These are phyloP conservation scores for Polydrusus pterygomalis DNA, from an alignment of 2,888 invertebrate species.

Conservation along the genomic window DNA sequence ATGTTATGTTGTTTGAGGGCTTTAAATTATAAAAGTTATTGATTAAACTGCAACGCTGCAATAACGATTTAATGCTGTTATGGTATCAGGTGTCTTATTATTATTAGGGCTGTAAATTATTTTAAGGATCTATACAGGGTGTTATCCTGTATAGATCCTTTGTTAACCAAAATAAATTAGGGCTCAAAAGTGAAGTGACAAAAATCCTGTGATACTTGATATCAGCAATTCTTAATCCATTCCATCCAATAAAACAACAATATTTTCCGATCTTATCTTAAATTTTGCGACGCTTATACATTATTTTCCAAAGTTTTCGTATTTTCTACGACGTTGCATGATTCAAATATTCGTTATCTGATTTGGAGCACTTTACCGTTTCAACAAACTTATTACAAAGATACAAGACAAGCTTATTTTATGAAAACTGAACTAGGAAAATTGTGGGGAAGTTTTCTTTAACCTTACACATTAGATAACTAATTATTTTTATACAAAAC, in stretches of 20 bases:
- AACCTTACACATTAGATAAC: no score
- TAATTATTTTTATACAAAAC: no score
- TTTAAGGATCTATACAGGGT: no score
- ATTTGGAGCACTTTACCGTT: constrained; percentile 23
- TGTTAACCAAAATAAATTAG: no score
- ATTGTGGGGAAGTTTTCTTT: background rate
- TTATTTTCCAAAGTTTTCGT: background rate
- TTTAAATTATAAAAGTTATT: background rate
- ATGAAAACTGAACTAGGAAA: constrained; percentile 12
- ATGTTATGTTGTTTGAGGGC: background rate
- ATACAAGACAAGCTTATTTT: constrained; percentile 23
- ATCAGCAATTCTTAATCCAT: no score
- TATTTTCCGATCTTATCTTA: no score
- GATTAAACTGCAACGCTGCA: background rate
- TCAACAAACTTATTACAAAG: constrained; percentile 23
- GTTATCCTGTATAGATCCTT: no score
- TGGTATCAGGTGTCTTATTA: no score
- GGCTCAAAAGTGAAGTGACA: no score
- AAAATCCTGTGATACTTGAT: no score
- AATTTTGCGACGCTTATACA: background rate
- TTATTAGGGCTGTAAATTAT: no score
- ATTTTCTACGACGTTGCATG: constrained; percentile 10
- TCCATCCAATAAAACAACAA: no score
- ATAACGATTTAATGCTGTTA: background rate
- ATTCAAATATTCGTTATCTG: constrained; percentile 19